Conservation (phyloP, 2,797 vertebrate species). For the Pelodytes ibericus region DNA sequence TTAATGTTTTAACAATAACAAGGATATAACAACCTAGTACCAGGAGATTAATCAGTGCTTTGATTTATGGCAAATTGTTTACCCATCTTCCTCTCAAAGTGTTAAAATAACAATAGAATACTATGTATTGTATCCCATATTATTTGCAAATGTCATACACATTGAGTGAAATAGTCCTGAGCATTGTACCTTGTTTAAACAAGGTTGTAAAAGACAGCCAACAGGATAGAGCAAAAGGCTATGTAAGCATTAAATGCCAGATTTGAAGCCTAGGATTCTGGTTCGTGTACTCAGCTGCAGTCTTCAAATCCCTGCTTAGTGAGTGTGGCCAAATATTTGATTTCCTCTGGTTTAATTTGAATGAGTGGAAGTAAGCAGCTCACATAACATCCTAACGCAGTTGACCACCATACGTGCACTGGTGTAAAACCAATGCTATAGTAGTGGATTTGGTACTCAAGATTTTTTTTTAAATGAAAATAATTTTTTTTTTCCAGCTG, state of each 20-base stretch:
- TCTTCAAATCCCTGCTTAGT: neutral
- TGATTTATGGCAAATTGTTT: no score
- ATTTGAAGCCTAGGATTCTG: conserved; percentile 11
- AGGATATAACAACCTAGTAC: no score
- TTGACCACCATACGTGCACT: neutral
- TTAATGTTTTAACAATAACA: no score
- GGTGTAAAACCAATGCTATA: neutral
- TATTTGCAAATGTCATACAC: neutral
- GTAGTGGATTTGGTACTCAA: no score
- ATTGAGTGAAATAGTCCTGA: neutral
- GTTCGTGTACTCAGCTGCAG: conserved; percentile 19
- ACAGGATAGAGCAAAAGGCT: neutral
- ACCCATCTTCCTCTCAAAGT: neutral
- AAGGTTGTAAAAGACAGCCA: no score
- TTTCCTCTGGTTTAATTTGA: neutral
- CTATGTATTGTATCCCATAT: neutral
- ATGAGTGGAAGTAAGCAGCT: neutral
- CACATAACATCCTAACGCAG: neutral
- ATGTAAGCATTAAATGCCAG: neutral
- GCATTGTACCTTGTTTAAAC: conserved; percentile 1
- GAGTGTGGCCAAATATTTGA: conserved; percentile 7
- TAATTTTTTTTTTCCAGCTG: no score
- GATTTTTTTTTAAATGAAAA: no score
- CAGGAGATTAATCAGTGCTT: no score
- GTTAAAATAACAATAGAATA: conserved; percentile 5